Conservation (phyloP, 2,797 vertebrate species). For the Micrastur ruficollis region DNA sequence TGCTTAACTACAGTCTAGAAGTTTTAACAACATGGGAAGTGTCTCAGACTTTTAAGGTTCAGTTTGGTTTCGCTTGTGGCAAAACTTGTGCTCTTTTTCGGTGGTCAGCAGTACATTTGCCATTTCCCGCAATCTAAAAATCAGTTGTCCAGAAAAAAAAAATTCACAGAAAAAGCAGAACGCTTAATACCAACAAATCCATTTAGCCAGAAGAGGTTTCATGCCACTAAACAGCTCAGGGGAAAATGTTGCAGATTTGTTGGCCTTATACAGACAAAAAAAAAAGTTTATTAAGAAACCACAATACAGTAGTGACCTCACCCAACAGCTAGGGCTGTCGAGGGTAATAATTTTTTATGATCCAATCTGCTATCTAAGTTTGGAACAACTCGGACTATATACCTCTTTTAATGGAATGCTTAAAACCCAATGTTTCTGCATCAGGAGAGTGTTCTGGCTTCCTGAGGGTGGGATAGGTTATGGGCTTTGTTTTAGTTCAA, state of each 20-base stretch:
- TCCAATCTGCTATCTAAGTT: background rate
- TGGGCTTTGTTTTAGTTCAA: background rate
- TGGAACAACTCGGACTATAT: background rate
- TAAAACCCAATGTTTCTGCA: background rate
- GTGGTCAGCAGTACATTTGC: background rate
- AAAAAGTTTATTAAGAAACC: background rate
- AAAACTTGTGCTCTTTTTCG: background rate
- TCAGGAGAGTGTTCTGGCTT: background rate
- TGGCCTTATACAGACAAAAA: background rate
- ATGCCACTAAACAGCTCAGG: background rate
- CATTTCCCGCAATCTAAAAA: background rate
- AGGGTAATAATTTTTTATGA: constrained; percentile 17
- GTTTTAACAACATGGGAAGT: background rate
- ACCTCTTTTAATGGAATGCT: background rate
- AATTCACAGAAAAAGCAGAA: background rate
- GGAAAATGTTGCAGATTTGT: background rate
- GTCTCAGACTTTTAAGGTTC: background rate
- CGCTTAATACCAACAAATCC: background rate
- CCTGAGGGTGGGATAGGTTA: background rate
- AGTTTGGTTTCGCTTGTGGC: background rate
- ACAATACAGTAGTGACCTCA: background rate
- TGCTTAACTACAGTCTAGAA: background rate
- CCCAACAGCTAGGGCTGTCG: background rate
- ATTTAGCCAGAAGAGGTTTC: background rate
- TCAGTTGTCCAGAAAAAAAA: background rate